Evolutionary conservation across 2,888 invertebrate genomes (phyloP), one percentile per base, ranked within the genome.

Genomic region (Heliconius erato): DNA sequence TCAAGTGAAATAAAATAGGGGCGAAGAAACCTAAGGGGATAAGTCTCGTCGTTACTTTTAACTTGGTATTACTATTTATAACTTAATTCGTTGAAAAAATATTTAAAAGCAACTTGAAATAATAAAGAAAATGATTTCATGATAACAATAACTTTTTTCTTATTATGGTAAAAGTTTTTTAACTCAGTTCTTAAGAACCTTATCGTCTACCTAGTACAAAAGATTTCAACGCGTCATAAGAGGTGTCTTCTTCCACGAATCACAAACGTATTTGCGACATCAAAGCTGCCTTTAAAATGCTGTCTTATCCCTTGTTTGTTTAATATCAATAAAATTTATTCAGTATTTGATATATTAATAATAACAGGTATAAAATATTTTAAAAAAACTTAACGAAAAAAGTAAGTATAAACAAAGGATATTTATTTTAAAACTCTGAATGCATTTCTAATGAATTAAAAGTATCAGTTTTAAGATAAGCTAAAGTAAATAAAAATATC

Each of bases 191-290:
- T 23, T 40, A 67, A 77, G 71, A 65, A 77, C 28, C 81, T 81
- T 78, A 68, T 63, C 76, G 12, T 35, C 40, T 35, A 59, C 76
- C 81, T 81, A 82, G 86, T 93, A 93, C 89, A 94, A 95, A 95
- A 95, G 95, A 95, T 91, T 90, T 95, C 94, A 95, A 95, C 95
- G 95, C 90, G 94, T 86, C 88, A 76, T 81, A n/a, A 26, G 19
- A 23, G 67, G 14, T 49, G 12, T 67, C 65, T n/a, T 63, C n/a
- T 71, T 72, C 9, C 35, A 35, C 11, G 7, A 12, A 68, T 67
- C 28, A 28, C 9, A 16, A 67, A 19, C 0, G 28, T 12, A 65
- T 54, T 19, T 54, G 12, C 14, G 14, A 49, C 16, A 49, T 16
- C 16, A 49, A 16, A n/a, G n/a, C 35, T 11, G 26, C 16, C 12